A percentile compares a stretch with the other conserved stretches of the same genome.
phyloP scores from a whole-genome alignment of 2,888 invertebrate species.

The Lampropteryx suffumata region DNA sequence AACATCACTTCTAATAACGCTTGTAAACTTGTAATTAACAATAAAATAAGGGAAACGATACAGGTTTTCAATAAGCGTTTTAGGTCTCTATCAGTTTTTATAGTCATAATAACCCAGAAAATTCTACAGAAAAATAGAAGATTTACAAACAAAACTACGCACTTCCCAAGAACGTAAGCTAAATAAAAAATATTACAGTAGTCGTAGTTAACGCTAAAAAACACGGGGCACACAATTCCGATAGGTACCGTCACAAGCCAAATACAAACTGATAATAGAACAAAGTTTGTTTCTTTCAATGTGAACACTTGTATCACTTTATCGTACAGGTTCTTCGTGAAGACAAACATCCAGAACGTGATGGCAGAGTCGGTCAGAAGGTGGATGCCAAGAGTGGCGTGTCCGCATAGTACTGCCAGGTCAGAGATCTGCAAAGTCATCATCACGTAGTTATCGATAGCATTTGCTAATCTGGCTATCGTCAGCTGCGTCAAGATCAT shows the following conservation, averaged over 20 bases:
- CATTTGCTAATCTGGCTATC: constrained; percentile 50
- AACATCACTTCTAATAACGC: constrained; percentile 55
- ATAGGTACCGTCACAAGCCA: constrained; percentile 52
- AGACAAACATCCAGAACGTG: constrained; percentile 61
- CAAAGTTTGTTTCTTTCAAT: constrained; percentile 40
- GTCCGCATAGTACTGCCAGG: no score
- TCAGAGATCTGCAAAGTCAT: no score
- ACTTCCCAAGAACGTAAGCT: constrained; percentile 48
- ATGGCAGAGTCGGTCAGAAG: constrained; percentile 54
- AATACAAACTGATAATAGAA: constrained; percentile 37
- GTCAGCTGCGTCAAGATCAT: constrained; percentile 55
- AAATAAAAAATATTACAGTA: constrained; percentile 39
- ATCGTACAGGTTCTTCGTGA: constrained; percentile 62
- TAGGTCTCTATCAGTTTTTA: constrained; percentile 20
- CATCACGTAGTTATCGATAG: constrained; percentile 47
- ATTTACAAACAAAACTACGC: constrained; percentile 42
- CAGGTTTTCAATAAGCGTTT: constrained; percentile 34
- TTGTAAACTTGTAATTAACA: constrained; percentile 58
- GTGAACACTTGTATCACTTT: constrained; percentile 61
- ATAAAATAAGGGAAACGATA: constrained; percentile 50
- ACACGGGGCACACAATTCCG: constrained; percentile 31
- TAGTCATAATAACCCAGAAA: constrained; percentile 44
- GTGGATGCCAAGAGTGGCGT: constrained; percentile 30
- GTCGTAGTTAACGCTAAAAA: constrained; percentile 11
- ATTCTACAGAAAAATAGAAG: constrained; percentile 54